A percentile compares a stretch with the other conserved stretches of the same genome.
These are phyloP conservation scores for Tetrax tetrax DNA, from an alignment of 2,113 vertebrate genomes.

Conservation along the genomic window DNA sequence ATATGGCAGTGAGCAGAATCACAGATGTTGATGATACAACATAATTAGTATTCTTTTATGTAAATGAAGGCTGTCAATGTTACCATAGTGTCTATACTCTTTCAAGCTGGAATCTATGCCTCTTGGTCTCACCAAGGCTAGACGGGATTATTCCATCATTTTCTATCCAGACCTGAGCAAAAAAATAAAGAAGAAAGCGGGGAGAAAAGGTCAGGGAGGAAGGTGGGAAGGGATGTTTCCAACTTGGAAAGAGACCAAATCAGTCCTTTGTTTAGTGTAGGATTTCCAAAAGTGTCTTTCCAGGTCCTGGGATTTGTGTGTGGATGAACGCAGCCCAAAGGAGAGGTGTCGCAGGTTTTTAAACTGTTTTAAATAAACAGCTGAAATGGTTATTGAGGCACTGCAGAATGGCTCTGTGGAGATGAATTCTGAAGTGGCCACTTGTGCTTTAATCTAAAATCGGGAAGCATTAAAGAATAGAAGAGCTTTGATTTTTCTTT, in stretches of 20 bases:
- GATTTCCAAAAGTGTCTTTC: constrained; percentile 14
- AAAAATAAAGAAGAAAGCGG: not conserved
- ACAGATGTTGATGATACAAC: constrained; percentile 81
- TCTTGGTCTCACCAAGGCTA: constrained; percentile 51
- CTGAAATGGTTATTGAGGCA: not conserved
- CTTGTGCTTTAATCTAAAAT: not conserved
- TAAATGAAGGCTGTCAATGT: constrained; percentile 81
- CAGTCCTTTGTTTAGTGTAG: constrained; percentile 18
- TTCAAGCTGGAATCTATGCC: constrained; percentile 65
- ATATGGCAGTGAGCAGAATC: constrained; percentile 81
- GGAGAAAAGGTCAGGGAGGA: not conserved
- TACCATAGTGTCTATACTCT: constrained; percentile 73
- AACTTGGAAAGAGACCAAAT: not conserved
- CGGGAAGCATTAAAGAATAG: not conserved
- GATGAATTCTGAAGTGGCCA: constrained; percentile 10
- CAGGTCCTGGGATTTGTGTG: not conserved
- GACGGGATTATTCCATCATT: constrained; percentile 22
- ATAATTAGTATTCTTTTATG: constrained; percentile 84
- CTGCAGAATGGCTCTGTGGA: not conserved
- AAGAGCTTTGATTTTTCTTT: constrained; percentile 1
- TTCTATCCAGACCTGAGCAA: not conserved
- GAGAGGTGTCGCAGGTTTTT: not conserved
- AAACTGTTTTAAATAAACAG: not conserved
- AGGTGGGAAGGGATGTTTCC: not conserved
- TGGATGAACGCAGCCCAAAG: not conserved